These are phyloP conservation scores for Chamaea fasciata DNA, from an alignment of 2,113 vertebrate species.

Conservation along the genomic window DNA sequence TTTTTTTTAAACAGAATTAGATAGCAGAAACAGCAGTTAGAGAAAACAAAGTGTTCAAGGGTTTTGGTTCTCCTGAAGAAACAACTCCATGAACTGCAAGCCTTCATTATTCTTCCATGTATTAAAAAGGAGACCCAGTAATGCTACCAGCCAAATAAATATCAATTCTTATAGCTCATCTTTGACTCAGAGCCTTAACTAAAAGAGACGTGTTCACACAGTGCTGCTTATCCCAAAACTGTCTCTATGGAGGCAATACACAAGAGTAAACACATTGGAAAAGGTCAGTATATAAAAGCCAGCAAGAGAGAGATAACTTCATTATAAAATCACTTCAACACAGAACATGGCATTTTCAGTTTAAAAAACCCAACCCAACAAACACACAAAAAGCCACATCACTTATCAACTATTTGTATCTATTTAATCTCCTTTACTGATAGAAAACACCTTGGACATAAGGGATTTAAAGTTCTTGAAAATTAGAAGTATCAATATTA, in stretches of 20 bases:
- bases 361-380: not conserved
- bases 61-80: not conserved
- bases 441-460: not conserved
- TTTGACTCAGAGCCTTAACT: not conserved
- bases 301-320: not conserved
- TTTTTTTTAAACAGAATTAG: not conserved
- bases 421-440: not conserved
- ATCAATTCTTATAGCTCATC: not conserved
- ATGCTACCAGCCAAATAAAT: not conserved
- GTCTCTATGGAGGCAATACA: not conserved
- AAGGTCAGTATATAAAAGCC: not conserved
- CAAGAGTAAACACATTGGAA: not conserved
- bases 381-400: not conserved
- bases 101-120: accelerated
- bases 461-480: not conserved
- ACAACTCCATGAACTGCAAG: not conserved
- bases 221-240: not conserved
- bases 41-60: not conserved
- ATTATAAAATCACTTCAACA: not conserved
- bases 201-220: not conserved
- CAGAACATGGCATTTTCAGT: not conserved
- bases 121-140: not conserved
- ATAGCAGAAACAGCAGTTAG: not conserved
- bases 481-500: not conserved
- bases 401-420: not conserved